These are phyloP conservation scores for Eucera pruinosa DNA, from an alignment of 2,888 invertebrate species.

Conservation along the genomic window DNA sequence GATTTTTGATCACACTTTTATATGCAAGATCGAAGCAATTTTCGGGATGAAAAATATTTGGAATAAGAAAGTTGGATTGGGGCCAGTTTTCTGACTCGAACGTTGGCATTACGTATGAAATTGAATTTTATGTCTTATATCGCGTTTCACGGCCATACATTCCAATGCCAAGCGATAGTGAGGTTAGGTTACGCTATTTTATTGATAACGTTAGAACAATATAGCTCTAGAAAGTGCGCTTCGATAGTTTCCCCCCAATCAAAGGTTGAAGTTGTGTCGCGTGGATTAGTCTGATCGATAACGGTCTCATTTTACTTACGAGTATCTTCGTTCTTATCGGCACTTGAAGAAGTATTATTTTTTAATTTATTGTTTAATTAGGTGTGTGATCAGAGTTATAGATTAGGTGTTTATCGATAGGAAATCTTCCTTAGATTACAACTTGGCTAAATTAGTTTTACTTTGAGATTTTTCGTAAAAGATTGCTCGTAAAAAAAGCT, in stretches of 20 bases:
- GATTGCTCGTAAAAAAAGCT: too few relatives aligned
- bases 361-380: too few relatives aligned
- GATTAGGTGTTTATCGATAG: too few relatives aligned
- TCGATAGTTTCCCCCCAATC: not conserved
- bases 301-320: too few relatives aligned
- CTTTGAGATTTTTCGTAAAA: too few relatives aligned
- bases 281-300: not conserved
- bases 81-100: slow-evolving; percentile 6
- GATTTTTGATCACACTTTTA: too few relatives aligned
- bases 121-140: slow-evolving; percentile 8
- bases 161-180: not conserved
- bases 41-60: not conserved
- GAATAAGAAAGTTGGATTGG: not conserved
- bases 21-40: not conserved
- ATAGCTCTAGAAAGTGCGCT: not conserved
- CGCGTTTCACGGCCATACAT: not conserved
- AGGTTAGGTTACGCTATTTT: slow-evolving; percentile 4
- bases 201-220: not conserved
- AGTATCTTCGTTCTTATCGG: too few relatives aligned
- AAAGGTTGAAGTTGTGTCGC: not conserved
- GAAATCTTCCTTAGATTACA: too few relatives aligned
- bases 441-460: too few relatives aligned
- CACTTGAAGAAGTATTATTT: too few relatives aligned
- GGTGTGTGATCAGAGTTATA: too few relatives aligned
- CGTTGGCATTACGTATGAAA: slow-evolving; percentile 2